Percentiles rank a stretch among this genome's conserved stretches.
These are phyloP conservation scores for Eupithecia abbreviata DNA, from an alignment of 2,888 invertebrate genomes.

Conservation along the genomic window DNA sequence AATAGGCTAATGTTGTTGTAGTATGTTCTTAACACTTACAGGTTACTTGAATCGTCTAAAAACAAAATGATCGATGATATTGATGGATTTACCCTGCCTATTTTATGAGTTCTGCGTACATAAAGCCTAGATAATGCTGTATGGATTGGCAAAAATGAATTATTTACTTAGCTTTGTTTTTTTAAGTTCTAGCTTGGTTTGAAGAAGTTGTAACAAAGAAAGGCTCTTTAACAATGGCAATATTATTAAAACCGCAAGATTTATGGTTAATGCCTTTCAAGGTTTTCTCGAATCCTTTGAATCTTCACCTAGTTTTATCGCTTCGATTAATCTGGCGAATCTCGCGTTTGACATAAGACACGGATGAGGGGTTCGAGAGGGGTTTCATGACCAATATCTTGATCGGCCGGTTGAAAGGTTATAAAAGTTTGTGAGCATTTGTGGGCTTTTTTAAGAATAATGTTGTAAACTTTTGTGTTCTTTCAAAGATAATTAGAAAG, in stretches of 20 bases:
- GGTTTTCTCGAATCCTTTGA: conserved; percentile 9
- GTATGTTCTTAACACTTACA: too few species aligned
- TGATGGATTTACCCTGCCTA: too few species aligned
- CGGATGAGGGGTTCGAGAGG: conserved; percentile 18
- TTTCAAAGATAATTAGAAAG: not conserved
- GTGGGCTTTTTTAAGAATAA: not conserved
- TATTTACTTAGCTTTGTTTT: not conserved
- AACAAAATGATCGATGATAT: too few species aligned
- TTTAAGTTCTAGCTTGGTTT: too few species aligned
- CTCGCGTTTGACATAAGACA: conserved; percentile 18
- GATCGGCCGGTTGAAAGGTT: conserved; percentile 36
- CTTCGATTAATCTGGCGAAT: conserved; percentile 10
- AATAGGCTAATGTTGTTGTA: too few species aligned
- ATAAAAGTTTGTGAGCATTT: not conserved
- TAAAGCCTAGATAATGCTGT: too few species aligned
- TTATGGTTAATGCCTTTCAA: not conserved
- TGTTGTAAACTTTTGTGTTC: not conserved
- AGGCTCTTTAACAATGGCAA: not conserved
- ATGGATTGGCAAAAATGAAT: not conserved
- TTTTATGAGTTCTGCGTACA: too few species aligned
- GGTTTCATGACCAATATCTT: conserved; percentile 47
- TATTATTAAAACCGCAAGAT: not conserved
- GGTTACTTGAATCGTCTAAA: too few species aligned
- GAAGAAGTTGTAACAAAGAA: not conserved
- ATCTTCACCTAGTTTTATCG: conserved; percentile 10